Conservation (phyloP, 2,797 vertebrate species). For the Oophaga sylvatica region DNA sequence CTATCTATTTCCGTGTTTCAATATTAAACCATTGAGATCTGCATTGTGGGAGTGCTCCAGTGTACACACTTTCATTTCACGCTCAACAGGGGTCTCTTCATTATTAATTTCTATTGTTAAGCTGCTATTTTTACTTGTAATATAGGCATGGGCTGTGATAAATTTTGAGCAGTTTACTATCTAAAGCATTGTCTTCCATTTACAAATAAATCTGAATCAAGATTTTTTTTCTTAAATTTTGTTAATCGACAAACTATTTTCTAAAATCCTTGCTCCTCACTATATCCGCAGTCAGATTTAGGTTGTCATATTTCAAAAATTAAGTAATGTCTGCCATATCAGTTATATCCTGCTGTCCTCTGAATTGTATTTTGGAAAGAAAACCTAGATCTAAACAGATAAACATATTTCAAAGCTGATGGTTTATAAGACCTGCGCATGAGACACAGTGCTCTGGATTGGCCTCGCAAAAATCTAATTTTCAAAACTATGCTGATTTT, state of each 20-base stretch:
- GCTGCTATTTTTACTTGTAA: slow-evolving; percentile 24
- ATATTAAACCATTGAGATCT: background rate
- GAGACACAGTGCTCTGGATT: background rate
- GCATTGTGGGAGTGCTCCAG: background rate
- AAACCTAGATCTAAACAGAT: slow-evolving; percentile 18
- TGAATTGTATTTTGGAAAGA: slow-evolving; percentile 23
- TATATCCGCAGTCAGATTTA: background rate
- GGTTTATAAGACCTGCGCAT: background rate
- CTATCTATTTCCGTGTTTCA: slow-evolving; percentile 11
- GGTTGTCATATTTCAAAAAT: slow-evolving; percentile 31
- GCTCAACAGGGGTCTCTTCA: slow-evolving; percentile 15
- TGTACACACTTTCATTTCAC: slow-evolving; percentile 11
- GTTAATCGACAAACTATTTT: background rate
- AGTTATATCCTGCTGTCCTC: background rate
- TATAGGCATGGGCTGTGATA: background rate
- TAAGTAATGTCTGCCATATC: slow-evolving; percentile 6
- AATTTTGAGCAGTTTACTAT: background rate
- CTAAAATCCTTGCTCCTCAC: background rate
- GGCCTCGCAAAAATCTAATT: background rate
- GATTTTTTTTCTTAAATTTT: background rate
- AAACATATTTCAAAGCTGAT: slow-evolving; percentile 47
- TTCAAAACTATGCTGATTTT: slow-evolving; percentile 30
- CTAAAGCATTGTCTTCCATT: background rate
- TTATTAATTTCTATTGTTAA: slow-evolving; percentile 30
- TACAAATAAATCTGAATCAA: background rate